Percentiles rank a stretch among this genome's conserved stretches.
These are phyloP conservation scores for Electrophaes corylata DNA, from an alignment of 2,888 invertebrate genomes.

Conservation along the genomic window DNA sequence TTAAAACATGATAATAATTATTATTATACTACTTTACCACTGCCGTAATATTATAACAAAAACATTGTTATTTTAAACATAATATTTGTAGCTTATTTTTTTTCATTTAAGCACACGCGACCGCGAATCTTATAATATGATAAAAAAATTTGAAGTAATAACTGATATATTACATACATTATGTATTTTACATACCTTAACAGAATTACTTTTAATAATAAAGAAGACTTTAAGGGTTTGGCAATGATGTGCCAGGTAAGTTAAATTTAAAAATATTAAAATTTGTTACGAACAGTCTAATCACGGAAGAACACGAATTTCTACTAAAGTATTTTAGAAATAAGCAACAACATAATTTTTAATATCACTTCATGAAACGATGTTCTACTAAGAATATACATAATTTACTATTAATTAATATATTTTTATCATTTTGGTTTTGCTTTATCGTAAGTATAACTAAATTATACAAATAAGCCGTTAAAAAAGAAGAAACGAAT, in stretches of 20 bases:
- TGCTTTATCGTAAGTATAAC: background rate
- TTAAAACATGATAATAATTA: slow-evolving; percentile 2
- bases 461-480: background rate
- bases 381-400: background rate
- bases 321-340: slow-evolving; percentile 30
- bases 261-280: too few relatives aligned
- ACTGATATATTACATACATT: too few relatives aligned
- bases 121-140: too few relatives aligned
- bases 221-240: too few relatives aligned
- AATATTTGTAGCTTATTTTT: background rate
- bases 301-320: slow-evolving; percentile 11
- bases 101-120: too few relatives aligned
- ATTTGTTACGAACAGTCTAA: background rate
- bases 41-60: background rate
- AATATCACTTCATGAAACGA: slow-evolving; percentile 41
- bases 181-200: too few relatives aligned
- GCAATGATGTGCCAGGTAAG: too few relatives aligned
- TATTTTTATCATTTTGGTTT: background rate
- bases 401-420: background rate
- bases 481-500: too few relatives aligned
- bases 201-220: too few relatives aligned
- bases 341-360: slow-evolving; percentile 45
- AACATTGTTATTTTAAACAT: background rate
- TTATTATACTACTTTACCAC: background rate
- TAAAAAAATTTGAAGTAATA: too few relatives aligned